Evolutionary conservation across 2,797 vertebrate genomes (phyloP).

Genomic region (Schizopygopsis pylzovi): DNA sequence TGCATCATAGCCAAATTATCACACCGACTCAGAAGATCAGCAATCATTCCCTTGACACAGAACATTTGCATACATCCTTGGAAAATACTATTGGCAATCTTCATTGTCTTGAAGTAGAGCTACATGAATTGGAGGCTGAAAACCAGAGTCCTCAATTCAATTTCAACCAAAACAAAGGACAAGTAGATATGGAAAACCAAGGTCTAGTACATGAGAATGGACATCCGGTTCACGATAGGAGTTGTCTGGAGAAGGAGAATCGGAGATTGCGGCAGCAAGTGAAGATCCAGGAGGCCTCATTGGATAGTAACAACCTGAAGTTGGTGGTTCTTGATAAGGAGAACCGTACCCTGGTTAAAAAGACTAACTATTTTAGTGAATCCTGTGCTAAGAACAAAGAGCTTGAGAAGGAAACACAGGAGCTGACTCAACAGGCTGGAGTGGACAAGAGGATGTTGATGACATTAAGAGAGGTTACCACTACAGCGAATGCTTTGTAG

Average conservation of each 20-base stretch:
- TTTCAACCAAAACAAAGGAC: slow-evolving; percentile 95
- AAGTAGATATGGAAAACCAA: slow-evolving; percentile 93
- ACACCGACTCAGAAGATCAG: background rate
- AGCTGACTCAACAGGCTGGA: slow-evolving; percentile 89
- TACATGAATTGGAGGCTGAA: slow-evolving; percentile 92
- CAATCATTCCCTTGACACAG: background rate
- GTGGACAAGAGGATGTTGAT: slow-evolving; percentile 95
- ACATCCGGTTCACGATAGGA: slow-evolving; percentile 94
- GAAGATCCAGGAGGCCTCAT: slow-evolving; percentile 92
- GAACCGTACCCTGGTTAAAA: slow-evolving; percentile 91
- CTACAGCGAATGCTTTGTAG: background rate
- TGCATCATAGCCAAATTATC: background rate
- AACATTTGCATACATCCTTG: slow-evolving; percentile 18
- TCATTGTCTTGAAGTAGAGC: slow-evolving; percentile 91
- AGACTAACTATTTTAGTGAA: slow-evolving; percentile 90
- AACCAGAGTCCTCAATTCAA: slow-evolving; percentile 93
- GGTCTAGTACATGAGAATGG: slow-evolving; percentile 91
- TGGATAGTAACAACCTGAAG: slow-evolving; percentile 91
- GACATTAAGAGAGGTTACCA: slow-evolving; percentile 89
- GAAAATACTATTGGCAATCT: slow-evolving; percentile 89
- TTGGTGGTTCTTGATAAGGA: slow-evolving; percentile 91
- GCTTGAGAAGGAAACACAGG: slow-evolving; percentile 94
- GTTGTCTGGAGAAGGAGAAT: slow-evolving; percentile 94
- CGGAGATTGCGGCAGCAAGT: slow-evolving; percentile 93
- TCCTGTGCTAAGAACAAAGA: slow-evolving; percentile 90